Evolutionary conservation across 2,797 vertebrate species (phyloP), one percentile per base, ranked within the genome.

Genomic region (Ctenochaetus hawaiiensis): DNA sequence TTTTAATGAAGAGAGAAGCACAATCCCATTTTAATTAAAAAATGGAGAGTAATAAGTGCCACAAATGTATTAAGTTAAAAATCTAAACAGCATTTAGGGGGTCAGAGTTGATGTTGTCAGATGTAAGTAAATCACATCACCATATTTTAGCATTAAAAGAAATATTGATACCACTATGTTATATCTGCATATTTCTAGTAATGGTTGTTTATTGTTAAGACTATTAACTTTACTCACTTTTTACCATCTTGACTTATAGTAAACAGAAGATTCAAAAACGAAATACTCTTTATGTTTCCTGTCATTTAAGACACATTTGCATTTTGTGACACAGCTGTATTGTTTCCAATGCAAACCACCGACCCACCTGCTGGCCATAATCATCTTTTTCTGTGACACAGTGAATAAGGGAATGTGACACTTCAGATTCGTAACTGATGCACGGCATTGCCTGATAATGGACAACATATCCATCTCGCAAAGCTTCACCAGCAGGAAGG

Each of bases 401-500:
- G 20, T 59, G 60, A 81, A 39, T 44, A 59, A 11, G 18, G 44
- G 18, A 48, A 56, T 75, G 62, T 60, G 39, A 69, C 78, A 65
- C 49, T 49, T 59, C 45, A 51, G 48, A 67, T 65, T 4, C 8
- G 16, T 10, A 74, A 73, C 37, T 26, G 80, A 72, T 39, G 45
- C 56, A 61, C 45, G 22, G 37, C 34, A 4, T 57, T 16, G 23
- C 37, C 53, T 44, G 72, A 79, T 77, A 78, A 81, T 14, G 26
- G 67, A 23, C 34, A 77, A 41, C 66, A 61, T 65, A 78, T 77
- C 72, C 68, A 82, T 82, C 76, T 74, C 14, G 59, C 20, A 5
- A 2, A 11, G 9, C 20, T n/a, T 13, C 8, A 64, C 3, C 59
- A 76, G 72, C 41, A 49, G 20, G 68, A 16, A 18, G 77, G 72